Base-by-base conservation (phyloP, 2,113 vertebrate species). In the Hemichromis elongatus region DNA sequence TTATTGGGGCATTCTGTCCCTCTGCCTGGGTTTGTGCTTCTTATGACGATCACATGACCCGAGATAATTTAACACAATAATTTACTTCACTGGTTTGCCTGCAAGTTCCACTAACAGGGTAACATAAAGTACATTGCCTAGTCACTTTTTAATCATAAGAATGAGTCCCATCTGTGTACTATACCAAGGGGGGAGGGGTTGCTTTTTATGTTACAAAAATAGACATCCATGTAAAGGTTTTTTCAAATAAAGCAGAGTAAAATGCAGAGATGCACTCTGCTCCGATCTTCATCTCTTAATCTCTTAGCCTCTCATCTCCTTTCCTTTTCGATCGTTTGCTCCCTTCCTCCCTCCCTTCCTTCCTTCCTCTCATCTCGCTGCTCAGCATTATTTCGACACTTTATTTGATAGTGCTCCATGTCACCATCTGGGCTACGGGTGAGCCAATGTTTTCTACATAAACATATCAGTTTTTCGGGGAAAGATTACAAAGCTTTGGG, bases 1-100 rank as follows among this genome's bases (percentile, higher is more conserved):
- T 94, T 91, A 92, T 90, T 94, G 88, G 89, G 86, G 90, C 93
- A 81, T 93, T 89, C 84, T 87, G 85, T 93, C 91, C 85, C 50
- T 61, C 47, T 77, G 35, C 85, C 59, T 30, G 28, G 77, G 80
- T 89, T 83, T 81, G 45, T 45, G 54, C 81, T 54, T 78, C 75
- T 87, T 86, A 45, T 45, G 66, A 86, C 66, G 75, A 78, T 87
- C 89, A 91, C 79, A 73, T 88, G 85, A 91, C 77, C 7, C 16
- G 16, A 18, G 30, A 86, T 90, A 70, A 90, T 90, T 92, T 84
- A 87, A 88, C 86, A 73, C 52, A 87, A 88, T 90, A 56, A 82
- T 90, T 88, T 90, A 77, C 45, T 78, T 21, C 79, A 70, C 61
- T 83, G 86, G 47, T 84, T 86, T 86, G 52, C 53, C 79, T 77